phyloP scores from a whole-genome alignment of 1,140 invertebrate species.

The Coelopa frigida region DNA sequence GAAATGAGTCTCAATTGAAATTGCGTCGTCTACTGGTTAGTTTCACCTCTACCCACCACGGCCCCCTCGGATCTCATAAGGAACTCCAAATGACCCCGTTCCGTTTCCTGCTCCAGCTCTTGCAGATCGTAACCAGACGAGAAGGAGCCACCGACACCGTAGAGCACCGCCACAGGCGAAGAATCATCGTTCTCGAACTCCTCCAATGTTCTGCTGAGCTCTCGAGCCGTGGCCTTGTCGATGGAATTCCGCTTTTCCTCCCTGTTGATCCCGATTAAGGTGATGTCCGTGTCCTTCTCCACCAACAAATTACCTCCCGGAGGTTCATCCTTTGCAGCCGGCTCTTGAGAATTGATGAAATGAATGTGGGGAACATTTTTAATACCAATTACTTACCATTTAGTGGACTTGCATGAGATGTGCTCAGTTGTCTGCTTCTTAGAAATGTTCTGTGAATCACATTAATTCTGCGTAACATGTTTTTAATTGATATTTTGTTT shows the following conservation, averaged over 20 bases:
- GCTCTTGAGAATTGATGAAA: too few relatives aligned
- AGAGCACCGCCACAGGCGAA: slow-evolving; percentile 64
- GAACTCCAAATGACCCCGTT: slow-evolving; percentile 32
- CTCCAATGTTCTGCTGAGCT: slow-evolving; percentile 64
- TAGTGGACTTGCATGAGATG: too few relatives aligned
- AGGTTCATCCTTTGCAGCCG: too few relatives aligned
- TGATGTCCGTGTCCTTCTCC: slow-evolving; percentile 52
- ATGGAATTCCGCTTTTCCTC: slow-evolving; percentile 75
- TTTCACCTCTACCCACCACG: slow-evolving; percentile 15
- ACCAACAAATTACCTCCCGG: slow-evolving; percentile 18
- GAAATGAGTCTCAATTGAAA: too few relatives aligned
- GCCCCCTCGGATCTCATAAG: slow-evolving; percentile 28
- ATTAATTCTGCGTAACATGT: too few relatives aligned
- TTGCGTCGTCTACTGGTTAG: too few relatives aligned
- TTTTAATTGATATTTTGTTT: too few relatives aligned
- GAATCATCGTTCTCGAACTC: slow-evolving; percentile 69
- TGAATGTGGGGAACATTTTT: too few relatives aligned
- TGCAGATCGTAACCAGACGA: slow-evolving; percentile 81
- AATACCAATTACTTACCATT: too few relatives aligned
- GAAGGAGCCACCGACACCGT: slow-evolving; percentile 84
- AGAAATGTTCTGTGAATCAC: too few relatives aligned
- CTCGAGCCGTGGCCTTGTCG: slow-evolving; percentile 56
- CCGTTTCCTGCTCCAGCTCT: slow-evolving; percentile 48
- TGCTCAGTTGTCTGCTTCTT: too few relatives aligned
- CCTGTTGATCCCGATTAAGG: slow-evolving; percentile 78